Evolutionary conservation across 2,113 vertebrate genomes (phyloP).

Genomic region (Oryzias celebensis): DNA sequence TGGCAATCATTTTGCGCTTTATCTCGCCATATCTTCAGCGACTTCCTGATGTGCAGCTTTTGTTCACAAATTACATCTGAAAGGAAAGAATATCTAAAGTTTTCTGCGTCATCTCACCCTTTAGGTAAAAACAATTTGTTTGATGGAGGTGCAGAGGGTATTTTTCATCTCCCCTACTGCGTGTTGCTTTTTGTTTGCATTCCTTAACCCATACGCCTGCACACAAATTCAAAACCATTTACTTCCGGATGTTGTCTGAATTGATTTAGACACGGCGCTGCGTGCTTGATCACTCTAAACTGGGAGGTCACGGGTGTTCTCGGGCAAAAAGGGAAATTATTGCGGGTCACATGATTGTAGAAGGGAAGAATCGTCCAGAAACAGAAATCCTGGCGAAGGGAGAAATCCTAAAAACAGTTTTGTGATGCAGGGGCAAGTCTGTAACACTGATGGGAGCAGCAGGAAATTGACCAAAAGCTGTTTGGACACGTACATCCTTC

Average conservation of each 20-base stretch:
- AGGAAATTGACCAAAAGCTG: slow-evolving; percentile 35
- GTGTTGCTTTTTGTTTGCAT: not conserved
- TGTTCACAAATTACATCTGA: no score
- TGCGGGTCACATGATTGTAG: slow-evolving; percentile 9
- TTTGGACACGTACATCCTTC: slow-evolving; percentile 31
- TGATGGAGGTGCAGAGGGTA: no score
- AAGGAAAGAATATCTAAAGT: no score
- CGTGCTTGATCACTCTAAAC: not conserved
- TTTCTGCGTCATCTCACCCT: no score
- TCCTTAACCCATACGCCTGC: slow-evolving; percentile 29
- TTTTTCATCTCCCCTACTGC: no score
- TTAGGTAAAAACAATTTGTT: no score
- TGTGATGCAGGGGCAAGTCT: slow-evolving; percentile 62
- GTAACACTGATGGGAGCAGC: slow-evolving; percentile 31
- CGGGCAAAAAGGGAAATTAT: slow-evolving; percentile 32
- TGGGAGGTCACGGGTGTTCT: slow-evolving; percentile 5
- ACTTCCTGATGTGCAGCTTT: no score
- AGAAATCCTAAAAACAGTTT: slow-evolving; percentile 42
- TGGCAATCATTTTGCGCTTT: no score
- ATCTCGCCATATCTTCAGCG: no score
- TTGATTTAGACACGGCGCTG: not conserved
- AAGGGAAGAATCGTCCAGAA: slow-evolving; percentile 42
- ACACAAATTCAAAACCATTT: slow-evolving; percentile 20
- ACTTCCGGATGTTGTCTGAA: slow-evolving; percentile 1
- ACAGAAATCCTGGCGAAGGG: not conserved